Base-by-base conservation (phyloP, 2,888 invertebrate species). In the Chymomyza caudatula region DNA sequence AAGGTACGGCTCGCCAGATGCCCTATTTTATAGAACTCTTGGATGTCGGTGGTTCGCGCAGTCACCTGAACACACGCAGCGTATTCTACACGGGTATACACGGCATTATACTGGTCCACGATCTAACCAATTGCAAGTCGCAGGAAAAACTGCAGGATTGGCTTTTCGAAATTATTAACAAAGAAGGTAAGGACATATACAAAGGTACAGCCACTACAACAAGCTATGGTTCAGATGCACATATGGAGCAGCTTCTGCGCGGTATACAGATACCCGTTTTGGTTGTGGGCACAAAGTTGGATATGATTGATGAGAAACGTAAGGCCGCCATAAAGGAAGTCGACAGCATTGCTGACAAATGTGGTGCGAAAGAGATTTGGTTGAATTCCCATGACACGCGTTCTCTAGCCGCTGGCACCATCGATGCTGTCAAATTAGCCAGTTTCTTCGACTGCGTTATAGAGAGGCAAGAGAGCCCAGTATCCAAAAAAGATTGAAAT, bases 101-200 rank as follows among this genome's bases (percentile, higher is more conserved):
- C 92, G 99, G 98, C 92, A 95, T 98, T 43, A 97, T 99, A 79
- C 92, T 99, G 69, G 98, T 99, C 1, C 98, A 99, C 89, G 99
- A 99, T 91, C 92, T 99, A 85, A 97, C 97, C 4, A 99, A 99
- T 90, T 93, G 97, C 74, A 98, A 98, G 90, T 98, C 98, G 61
- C 97, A 98, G 89, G 94, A 96, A 67, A 98, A 98, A 91, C 92
- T 99, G 67, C 94, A 95, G 72, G 96, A 96, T 90, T 99, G 98
- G 98, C 91, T 99, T 1, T 93, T 95, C 51, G 98, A 99, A 91
- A 95, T 98, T 69, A 89, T 97, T 55, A 95, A 95, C 88, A 94
- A 94, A 87, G 95, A 95, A 72, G 92, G 92, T 64, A 92, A 87
- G 79, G 91, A 85, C 78, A 90, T 86, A 37, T 78, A 84, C 52